phyloP scores from a whole-genome alignment of 2,797 vertebrate species.

The Schizopygopsis pylzovi region DNA sequence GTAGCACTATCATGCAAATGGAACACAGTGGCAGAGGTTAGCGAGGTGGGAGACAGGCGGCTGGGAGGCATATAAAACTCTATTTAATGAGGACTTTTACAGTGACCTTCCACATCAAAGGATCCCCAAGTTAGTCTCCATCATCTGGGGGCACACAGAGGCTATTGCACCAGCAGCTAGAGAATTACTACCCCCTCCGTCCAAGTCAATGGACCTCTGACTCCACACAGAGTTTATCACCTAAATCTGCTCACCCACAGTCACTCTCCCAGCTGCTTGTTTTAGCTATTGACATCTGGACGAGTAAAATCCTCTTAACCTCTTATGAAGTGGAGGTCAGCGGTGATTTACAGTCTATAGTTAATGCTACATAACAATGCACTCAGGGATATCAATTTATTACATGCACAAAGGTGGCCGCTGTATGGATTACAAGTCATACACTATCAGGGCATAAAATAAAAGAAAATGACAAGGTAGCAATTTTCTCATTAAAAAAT shows the following conservation, averaged over 20 bases:
- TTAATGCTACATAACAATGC: constrained; percentile 37
- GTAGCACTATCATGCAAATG: constrained; percentile 59
- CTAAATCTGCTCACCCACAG: constrained; percentile 39
- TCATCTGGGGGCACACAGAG: constrained; percentile 37
- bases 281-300: constrained; percentile 49
- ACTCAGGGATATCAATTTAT: constrained; percentile 34
- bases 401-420: neutral
- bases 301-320: constrained; percentile 42
- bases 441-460: neutral
- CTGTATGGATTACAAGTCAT: constrained; percentile 9
- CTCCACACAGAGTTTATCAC: constrained; percentile 56
- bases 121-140: constrained; percentile 43
- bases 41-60: constrained; percentile 28
- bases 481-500: neutral
- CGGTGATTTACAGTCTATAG: constrained; percentile 21
- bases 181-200: constrained; percentile 51
- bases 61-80: constrained; percentile 59
- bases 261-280: constrained; percentile 28
- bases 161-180: constrained; percentile 35
- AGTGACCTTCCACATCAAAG: constrained; percentile 57
- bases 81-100: constrained; percentile 58
- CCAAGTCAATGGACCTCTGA: constrained; percentile 55
- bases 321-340: constrained; percentile 36
- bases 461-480: neutral
- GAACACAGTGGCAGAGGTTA: constrained; percentile 38